Evolutionary conservation across 1,140 invertebrate species (phyloP), one percentile per base, ranked within the genome.

Genomic region (Drosophila willistoni): DNA sequence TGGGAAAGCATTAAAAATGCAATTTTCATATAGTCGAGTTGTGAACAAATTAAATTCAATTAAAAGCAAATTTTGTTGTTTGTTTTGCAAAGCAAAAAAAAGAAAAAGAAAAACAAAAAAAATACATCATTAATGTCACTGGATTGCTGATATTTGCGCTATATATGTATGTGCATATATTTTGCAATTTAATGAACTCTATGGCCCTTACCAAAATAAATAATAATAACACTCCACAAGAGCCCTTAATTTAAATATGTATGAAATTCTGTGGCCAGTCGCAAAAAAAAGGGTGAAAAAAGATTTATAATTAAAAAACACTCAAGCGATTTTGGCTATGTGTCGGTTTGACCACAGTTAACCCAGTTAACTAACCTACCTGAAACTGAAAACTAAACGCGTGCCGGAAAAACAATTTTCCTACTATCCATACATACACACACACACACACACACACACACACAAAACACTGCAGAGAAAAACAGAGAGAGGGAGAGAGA

Each of bases 321-420:
- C 41, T 63, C 34, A 54, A 64, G 41, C 36, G 59, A 54, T 63
- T 69, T 76, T 72, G 51, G 51, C 33, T 44, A 19, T 62, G 59
- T 68, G 59, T 68, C 14, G 34, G 34, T 61, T 63, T 14, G 39
- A 17, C 42, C 60, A 77, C 51, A 61, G 64, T 70, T 77, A 76
- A 76, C 73, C 73, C 73, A 76, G 66, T 77, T 76, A 70, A 70
- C 73, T 41, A 44, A 60, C 47, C 33, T 70, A 77, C 73, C 73
- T 76, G 44, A 41, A 44, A 36, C 57, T 17, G 9, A 60, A 57
- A 64, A 60, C 44, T 36, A 68, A 73, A 54, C 71, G 80, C 80
- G 72, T 87, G 83, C 67, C 72, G 56, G 51, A 56, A 85, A 70
- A 84, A 86, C 79, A 86, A 87, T 82, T 87, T 85, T 73, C 42